Base-by-base conservation (phyloP, 2,888 invertebrate genomes). In the Orthosia gothica region DNA sequence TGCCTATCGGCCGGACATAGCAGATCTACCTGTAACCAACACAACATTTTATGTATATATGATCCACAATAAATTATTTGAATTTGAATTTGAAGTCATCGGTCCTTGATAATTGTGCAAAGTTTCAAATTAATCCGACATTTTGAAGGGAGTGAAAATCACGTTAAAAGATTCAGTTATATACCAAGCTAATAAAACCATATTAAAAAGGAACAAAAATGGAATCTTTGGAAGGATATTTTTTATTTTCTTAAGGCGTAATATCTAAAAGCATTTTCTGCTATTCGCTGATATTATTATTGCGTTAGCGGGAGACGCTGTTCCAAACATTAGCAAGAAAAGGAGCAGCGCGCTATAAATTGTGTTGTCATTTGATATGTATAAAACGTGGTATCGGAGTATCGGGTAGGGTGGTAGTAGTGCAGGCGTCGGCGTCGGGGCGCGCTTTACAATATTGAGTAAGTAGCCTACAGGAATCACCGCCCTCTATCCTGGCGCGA, bases 381-480 rank as follows among this genome's bases (percentile, higher is more conserved):
- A 83, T 68, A 68, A 81, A 75, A 66, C 70, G 68, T 81, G 57
- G 71, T 77, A 64, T 72, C 62, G 23, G 49, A 61, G 74, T 81
- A 75, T 74, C 52, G 76, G n/a, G 68, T 64, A 70, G 57, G 63
- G 62, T 63, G 70, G 72, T 52, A 92, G 93, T 92, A 93, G 91
- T 94, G 94, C 94, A 95, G 91, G 92, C 92, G 90, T 92, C 91
- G 91, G 92, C 92, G 90, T 92, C 91, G 91, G 90, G 88, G 89
- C 91, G 90, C 89, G 93, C 92, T 92, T 93, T 87, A 91, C 95
- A 95, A 95, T 96, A 96, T 95, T 95, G 95, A 95, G 94, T 95
- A 93, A 95, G 94, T 95, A 92, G 94, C 95, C 93, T 90, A 88
- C 91, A 88, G 91, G 91, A 89, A 84, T 81, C 83, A 69, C 76